Percentiles rank a stretch among this genome's conserved stretches.
phyloP scores from a whole-genome alignment of 1,140 invertebrate genomes.

The Papilio glaucus region DNA sequence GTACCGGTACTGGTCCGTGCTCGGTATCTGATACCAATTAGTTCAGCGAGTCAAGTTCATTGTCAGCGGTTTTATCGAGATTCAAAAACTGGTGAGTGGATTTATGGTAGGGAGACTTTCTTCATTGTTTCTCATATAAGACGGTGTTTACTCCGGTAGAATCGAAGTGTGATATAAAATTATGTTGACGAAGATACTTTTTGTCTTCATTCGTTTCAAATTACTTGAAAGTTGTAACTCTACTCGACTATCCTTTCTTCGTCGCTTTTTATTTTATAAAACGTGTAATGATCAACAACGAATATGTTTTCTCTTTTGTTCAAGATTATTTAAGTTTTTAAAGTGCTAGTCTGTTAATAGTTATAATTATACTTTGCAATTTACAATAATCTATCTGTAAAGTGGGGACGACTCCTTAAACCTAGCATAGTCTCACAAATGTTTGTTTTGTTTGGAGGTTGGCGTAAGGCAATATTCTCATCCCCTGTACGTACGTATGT shows the following conservation, averaged over 20 bases:
- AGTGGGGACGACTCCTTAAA: no score
- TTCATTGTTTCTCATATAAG: conserved; percentile 55
- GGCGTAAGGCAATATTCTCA: no score
- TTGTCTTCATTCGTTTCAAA: conserved; percentile 18
- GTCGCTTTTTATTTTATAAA: background rate
- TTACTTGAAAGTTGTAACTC: conserved; percentile 37
- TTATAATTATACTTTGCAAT: no score
- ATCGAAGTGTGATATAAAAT: conserved; percentile 15
- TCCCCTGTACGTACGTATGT: no score
- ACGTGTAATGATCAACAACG: background rate
- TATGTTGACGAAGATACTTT: conserved; percentile 24
- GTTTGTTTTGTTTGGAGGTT: no score
- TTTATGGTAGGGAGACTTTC: conserved; percentile 56
- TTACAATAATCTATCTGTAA: no score
- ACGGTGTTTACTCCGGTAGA: conserved; percentile 15
- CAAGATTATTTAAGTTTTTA: background rate
- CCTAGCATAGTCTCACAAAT: no score
- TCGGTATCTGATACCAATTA: conserved; percentile 58
- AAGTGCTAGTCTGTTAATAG: no score
- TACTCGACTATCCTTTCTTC: conserved; percentile 24
- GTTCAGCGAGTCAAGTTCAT: conserved; percentile 64
- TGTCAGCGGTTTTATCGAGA: conserved; percentile 67
- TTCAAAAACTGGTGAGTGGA: conserved; percentile 68
- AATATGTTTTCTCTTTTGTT: conserved; percentile 1
- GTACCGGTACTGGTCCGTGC: conserved; percentile 52